Conservation (phyloP, 2,888 invertebrate species). For the Miltochrista miniata region DNA sequence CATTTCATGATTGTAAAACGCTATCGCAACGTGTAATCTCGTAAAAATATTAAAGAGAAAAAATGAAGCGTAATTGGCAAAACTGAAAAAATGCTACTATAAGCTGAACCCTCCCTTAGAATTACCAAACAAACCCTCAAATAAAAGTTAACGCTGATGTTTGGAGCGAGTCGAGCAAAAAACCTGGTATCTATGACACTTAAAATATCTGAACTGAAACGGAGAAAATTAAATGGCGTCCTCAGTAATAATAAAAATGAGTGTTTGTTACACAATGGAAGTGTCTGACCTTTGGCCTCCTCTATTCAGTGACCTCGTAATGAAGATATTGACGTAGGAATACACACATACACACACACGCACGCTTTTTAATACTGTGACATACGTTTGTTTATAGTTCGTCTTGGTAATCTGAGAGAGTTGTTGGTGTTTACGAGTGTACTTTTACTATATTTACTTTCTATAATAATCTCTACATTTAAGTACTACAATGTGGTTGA, state of each 20-base stretch:
- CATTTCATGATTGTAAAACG: slow-evolving; percentile 2
- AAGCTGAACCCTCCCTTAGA: slow-evolving; percentile 14
- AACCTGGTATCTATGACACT: slow-evolving; percentile 38
- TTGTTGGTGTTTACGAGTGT: no score
- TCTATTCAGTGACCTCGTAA: slow-evolving; percentile 44
- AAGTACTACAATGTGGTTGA: no score
- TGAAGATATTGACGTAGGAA: slow-evolving; percentile 10
- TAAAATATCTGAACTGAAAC: slow-evolving; percentile 50
- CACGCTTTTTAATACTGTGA: slow-evolving; percentile 5
- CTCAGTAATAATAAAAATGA: slow-evolving; percentile 63
- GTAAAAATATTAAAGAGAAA: slow-evolving; percentile 6
- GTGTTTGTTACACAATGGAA: slow-evolving; percentile 62
- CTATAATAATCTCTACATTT: no score
- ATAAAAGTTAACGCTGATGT: slow-evolving; percentile 35
- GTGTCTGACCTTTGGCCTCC: slow-evolving; percentile 40
- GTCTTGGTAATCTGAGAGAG: no score
- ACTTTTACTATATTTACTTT: no score
- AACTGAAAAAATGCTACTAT: slow-evolving; percentile 8
- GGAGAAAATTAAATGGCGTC: slow-evolving; percentile 62
- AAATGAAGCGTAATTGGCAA: slow-evolving; percentile 8
- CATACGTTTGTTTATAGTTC: background rate
- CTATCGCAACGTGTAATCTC: slow-evolving; percentile 5
- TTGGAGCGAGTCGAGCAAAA: slow-evolving; percentile 22
- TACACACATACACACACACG: background rate
- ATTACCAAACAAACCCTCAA: slow-evolving; percentile 24